These are phyloP conservation scores for Isurus oxyrinchus DNA, from an alignment of 2,113 vertebrate species.

Conservation along the genomic window DNA sequence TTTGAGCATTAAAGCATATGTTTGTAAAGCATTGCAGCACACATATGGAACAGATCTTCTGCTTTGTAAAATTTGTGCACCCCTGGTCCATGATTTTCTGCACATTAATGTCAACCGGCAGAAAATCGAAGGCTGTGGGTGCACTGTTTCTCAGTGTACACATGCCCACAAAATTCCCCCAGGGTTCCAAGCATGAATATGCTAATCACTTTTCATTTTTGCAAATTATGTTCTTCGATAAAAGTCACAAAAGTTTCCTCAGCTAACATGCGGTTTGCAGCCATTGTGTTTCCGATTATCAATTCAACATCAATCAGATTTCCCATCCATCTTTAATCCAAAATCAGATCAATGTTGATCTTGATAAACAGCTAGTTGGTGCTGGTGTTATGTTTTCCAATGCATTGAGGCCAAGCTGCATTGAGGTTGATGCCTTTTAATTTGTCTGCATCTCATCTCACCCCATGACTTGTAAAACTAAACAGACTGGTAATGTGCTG, in stretches of 20 bases:
- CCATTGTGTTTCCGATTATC: not conserved
- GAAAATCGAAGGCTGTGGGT: not conserved
- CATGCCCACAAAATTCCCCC: not conserved
- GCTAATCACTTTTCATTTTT: not conserved
- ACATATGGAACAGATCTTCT: not conserved
- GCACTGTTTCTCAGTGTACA: not conserved
- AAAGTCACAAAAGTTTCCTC: not conserved
- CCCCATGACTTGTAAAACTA: not conserved
- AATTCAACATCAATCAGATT: not conserved
- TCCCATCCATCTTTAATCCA: not conserved
- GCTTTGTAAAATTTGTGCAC: not conserved
- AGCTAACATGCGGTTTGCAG: not conserved
- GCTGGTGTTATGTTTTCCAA: not conserved
- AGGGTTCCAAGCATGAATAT: not conserved
- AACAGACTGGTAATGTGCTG: not conserved
- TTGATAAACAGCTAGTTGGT: not conserved
- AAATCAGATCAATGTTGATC: not conserved
- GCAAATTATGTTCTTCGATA: not conserved
- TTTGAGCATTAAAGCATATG: not conserved
- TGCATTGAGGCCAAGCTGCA: not conserved
- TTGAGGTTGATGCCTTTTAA: not conserved
- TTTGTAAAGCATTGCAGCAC: not conserved
- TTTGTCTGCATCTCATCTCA: not conserved
- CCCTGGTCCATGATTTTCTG: not conserved
- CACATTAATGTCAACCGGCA: not conserved